A percentile compares a stretch with the other conserved stretches of the same genome.
Evolutionary conservation across 1,140 invertebrate genomes (phyloP).

Genomic region (Argopecten irradians): DNA sequence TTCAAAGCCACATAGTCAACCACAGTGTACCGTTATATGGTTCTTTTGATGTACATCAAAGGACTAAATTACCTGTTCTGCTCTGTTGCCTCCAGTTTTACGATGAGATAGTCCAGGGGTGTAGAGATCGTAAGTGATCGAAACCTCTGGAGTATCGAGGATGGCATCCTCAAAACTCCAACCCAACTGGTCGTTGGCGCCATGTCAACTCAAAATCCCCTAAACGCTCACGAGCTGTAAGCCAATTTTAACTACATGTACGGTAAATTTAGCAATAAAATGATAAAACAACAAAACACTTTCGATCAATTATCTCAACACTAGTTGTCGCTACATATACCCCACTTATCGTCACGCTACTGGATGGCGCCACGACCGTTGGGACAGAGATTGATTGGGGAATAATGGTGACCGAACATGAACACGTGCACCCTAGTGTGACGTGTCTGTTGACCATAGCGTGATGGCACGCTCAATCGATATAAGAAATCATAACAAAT

Average conservation of each 20-base stretch:
- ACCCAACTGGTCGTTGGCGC: too few relatives aligned
- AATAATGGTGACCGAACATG: background rate
- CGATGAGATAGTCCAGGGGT: too few relatives aligned
- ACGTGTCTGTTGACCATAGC: background rate
- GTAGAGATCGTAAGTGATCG: too few relatives aligned
- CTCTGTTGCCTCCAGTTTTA: background rate
- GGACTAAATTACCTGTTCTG: background rate
- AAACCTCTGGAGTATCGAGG: too few relatives aligned
- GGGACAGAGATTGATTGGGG: background rate
- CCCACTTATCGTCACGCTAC: background rate
- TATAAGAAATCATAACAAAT: conserved; percentile 18
- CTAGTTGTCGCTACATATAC: background rate
- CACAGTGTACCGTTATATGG: too few relatives aligned
- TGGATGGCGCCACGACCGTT: background rate
- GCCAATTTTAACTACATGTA: background rate
- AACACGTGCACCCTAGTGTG: background rate
- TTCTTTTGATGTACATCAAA: too few relatives aligned
- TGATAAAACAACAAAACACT: background rate
- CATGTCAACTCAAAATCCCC: too few relatives aligned
- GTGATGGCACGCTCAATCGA: background rate
- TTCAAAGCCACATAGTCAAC: too few relatives aligned
- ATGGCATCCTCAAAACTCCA: too few relatives aligned
- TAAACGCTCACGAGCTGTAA: too few relatives aligned
- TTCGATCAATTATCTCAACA: background rate
- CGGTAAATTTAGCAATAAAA: too few relatives aligned